These are phyloP conservation scores for Arge pagana DNA, from an alignment of 2,888 invertebrate genomes.

Conservation along the genomic window DNA sequence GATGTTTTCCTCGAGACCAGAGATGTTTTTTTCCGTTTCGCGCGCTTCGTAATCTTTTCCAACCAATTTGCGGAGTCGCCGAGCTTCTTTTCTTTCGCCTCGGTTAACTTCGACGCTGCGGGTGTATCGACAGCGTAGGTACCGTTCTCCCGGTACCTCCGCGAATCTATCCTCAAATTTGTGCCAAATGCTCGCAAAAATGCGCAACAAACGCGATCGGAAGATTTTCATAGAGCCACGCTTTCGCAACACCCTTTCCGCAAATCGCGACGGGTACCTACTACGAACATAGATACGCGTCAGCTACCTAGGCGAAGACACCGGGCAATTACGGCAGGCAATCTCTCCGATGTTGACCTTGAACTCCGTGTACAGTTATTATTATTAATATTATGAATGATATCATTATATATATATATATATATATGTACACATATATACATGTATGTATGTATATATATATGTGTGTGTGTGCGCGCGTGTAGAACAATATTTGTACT, in stretches of 20 bases:
- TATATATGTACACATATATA: constrained; percentile 21
- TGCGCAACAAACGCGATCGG: too few species aligned
- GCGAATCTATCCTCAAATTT: too few species aligned
- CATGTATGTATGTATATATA: constrained; percentile 17
- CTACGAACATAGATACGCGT: too few species aligned
- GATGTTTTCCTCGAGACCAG: neutral
- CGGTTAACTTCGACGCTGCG: too few species aligned
- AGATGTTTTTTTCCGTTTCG: neutral
- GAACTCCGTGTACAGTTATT: constrained; percentile 31
- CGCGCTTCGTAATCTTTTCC: neutral
- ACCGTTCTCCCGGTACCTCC: too few species aligned
- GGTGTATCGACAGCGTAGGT: too few species aligned
- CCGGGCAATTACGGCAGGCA: constrained; percentile 15
- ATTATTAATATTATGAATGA: constrained; percentile 26
- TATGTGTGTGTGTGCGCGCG: constrained; percentile 10
- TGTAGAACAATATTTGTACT: constrained; percentile 19
- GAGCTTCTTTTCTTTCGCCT: constrained; percentile 1
- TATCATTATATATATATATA: constrained; percentile 22
- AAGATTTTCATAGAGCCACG: too few species aligned
- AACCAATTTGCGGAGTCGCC: constrained; percentile 6
- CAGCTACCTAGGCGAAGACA: constrained; percentile 10
- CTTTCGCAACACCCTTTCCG: too few species aligned
- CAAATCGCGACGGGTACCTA: too few species aligned
- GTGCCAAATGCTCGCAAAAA: too few species aligned
- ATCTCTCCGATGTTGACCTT: constrained; percentile 19